Percentiles rank a stretch among this genome's conserved stretches.
These are phyloP conservation scores for Yoshiicerus persimilis DNA, from an alignment of 1,140 invertebrate genomes.

Conservation along the genomic window DNA sequence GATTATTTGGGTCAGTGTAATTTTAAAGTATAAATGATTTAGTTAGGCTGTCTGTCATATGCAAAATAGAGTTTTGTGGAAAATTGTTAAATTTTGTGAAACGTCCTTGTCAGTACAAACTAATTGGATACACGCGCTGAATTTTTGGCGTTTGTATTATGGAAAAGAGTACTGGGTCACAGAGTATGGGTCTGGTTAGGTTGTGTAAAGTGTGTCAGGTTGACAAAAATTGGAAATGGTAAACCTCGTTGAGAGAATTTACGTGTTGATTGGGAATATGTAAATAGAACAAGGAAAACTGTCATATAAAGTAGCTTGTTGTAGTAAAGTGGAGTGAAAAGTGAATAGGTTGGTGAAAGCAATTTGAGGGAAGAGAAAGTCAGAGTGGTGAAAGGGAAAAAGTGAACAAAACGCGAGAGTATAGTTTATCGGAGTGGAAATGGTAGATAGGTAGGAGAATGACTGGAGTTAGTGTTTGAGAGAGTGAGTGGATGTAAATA, in stretches of 20 bases:
- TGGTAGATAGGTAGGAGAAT: not conserved
- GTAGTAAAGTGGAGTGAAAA: no score
- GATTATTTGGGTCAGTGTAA: no score
- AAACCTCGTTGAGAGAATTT: not conserved
- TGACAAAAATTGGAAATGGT: not conserved
- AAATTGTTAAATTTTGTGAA: not conserved
- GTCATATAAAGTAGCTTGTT: not conserved
- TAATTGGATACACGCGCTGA: not conserved
- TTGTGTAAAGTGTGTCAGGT: not conserved
- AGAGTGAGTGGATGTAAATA: slow-evolving; percentile 1
- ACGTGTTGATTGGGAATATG: not conserved
- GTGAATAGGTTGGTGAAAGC: not conserved
- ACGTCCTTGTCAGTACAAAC: not conserved
- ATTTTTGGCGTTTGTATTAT: no score
- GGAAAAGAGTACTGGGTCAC: no score
- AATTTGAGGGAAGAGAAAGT: not conserved
- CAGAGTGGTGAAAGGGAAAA: not conserved
- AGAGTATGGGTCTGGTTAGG: not conserved
- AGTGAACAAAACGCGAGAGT: not conserved
- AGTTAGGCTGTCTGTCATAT: not conserved
- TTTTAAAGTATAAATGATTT: no score
- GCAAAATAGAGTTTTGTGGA: not conserved
- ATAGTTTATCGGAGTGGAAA: not conserved
- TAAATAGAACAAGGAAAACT: not conserved
- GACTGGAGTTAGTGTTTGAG: not conserved